phyloP scores from a whole-genome alignment of 2,888 invertebrate genomes.

The Cremastobaeus sp. region DNA sequence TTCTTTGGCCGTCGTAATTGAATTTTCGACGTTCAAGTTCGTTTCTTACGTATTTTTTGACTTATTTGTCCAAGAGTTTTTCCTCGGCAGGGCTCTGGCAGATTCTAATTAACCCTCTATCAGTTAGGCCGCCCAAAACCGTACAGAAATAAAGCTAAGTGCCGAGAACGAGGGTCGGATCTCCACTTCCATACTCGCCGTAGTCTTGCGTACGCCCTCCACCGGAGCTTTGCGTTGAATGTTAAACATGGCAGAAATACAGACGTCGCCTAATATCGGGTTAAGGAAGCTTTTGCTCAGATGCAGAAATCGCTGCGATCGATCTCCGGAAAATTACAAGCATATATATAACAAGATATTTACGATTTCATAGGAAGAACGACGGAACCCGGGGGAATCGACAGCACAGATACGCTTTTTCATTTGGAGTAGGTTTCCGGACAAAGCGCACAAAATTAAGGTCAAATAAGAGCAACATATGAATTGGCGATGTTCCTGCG shows the following conservation, averaged over 20 bases:
- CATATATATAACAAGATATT: too few species aligned
- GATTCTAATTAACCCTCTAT: conserved; percentile 58
- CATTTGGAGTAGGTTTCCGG: too few species aligned
- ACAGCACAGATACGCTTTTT: too few species aligned
- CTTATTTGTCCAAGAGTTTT: conserved; percentile 42
- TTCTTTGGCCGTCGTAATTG: conserved; percentile 6
- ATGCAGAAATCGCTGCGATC: conserved; percentile 26
- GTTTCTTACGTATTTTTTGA: background rate
- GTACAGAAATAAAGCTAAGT: conserved; percentile 56
- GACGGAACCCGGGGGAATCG: too few species aligned
- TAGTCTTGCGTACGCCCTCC: conserved; percentile 51
- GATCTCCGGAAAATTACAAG: conserved; percentile 13
- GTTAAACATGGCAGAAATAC: conserved; percentile 59
- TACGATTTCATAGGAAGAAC: too few species aligned
- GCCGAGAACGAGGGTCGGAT: conserved; percentile 49
- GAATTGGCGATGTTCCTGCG: too few species aligned
- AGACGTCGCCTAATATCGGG: conserved; percentile 52
- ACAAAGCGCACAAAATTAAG: too few species aligned
- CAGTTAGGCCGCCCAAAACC: conserved; percentile 59
- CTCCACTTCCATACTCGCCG: conserved; percentile 28
- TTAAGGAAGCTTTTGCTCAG: conserved; percentile 41
- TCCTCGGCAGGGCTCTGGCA: conserved; percentile 38
- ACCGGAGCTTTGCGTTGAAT: conserved; percentile 46
- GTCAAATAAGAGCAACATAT: too few species aligned
- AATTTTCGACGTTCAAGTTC: background rate